Conservation (phyloP, 1,140 invertebrate genomes). For the Drosophila serrata region DNA sequence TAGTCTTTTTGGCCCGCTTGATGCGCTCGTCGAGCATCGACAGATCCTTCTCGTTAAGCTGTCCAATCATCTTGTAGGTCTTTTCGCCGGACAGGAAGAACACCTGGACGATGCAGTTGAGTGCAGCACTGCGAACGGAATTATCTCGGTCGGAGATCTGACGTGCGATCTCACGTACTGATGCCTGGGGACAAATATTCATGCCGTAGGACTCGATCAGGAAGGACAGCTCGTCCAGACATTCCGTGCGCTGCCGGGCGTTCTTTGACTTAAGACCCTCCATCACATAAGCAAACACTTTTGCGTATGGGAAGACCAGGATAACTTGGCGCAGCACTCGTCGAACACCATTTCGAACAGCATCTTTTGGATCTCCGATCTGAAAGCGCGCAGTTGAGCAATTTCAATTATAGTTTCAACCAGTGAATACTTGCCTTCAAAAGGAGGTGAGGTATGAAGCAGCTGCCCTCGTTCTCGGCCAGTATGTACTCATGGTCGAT, state of each 20-base stretch:
- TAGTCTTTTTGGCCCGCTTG: conserved; percentile 92
- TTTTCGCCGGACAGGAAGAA: conserved; percentile 96
- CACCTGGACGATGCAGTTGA: conserved; percentile 96
- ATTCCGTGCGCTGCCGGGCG: conserved; percentile 97
- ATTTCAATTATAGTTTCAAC: too few species aligned
- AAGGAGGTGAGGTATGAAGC: conserved; percentile 97
- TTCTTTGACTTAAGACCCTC: conserved; percentile 99
- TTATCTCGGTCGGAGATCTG: conserved; percentile 98
- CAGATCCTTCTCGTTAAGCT: conserved; percentile 96
- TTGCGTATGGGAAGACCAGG: conserved; percentile 94
- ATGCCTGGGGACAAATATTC: conserved; percentile 91
- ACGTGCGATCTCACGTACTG: conserved; percentile 96
- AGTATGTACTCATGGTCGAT: conserved; percentile 94
- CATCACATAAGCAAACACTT: conserved; percentile 96
- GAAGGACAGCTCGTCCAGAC: conserved; percentile 95
- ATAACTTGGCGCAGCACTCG: conserved; percentile 94
- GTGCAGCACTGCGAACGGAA: conserved; percentile 96
- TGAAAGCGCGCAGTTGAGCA: conserved; percentile 78
- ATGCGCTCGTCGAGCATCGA: conserved; percentile 97
- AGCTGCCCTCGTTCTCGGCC: conserved; percentile 95
- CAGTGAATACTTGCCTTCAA: conserved; percentile 89
- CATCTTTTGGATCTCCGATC: conserved; percentile 98
- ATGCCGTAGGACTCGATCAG: conserved; percentile 95
- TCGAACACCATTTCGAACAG: conserved; percentile 94
- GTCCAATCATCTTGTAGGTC: conserved; percentile 96